Percentiles rank a stretch among this genome's conserved stretches.
Evolutionary conservation across 2,888 invertebrate genomes (phyloP).

Genomic region (Epistrophella euchroma): DNA sequence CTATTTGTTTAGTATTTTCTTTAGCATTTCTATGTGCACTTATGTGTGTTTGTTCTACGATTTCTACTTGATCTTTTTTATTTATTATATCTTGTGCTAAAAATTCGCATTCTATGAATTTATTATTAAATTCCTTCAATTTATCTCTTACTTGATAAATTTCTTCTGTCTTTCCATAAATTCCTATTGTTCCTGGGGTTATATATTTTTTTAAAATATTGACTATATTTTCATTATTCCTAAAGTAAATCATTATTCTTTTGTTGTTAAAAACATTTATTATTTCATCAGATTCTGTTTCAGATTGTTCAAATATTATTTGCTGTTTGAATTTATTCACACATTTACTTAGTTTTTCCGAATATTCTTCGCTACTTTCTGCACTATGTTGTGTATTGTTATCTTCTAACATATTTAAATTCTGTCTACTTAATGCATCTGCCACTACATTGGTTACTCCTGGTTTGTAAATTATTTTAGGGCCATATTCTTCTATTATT

Average conservation of each 20-base stretch:
- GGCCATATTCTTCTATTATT: constrained; percentile 18
- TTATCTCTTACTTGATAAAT: constrained; percentile 23
- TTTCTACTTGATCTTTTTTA: constrained; percentile 23
- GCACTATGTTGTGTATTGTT: constrained; percentile 32
- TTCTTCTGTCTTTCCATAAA: constrained; percentile 5
- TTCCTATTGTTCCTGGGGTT: constrained; percentile 7
- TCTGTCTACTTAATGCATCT: constrained; percentile 9
- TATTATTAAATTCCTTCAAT: constrained; percentile 37
- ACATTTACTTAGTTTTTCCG: constrained; percentile 4
- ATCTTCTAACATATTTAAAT: constrained; percentile 9
- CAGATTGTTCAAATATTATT: constrained; percentile 22
- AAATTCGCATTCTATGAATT: constrained; percentile 39
- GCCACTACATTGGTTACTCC: constrained; percentile 12
- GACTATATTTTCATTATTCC: background rate
- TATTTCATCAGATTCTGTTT: constrained; percentile 24
- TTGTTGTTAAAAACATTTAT: constrained; percentile 26
- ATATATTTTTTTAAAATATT: constrained; percentile 1
- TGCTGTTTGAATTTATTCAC: constrained; percentile 38
- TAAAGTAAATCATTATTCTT: constrained; percentile 1
- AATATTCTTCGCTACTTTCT: constrained; percentile 30
- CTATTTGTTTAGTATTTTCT: constrained; percentile 40
- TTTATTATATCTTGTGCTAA: constrained; percentile 37
- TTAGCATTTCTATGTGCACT: constrained; percentile 29
- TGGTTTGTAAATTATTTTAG: constrained; percentile 30
- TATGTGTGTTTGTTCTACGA: constrained; percentile 31